These are phyloP conservation scores for Dorcus hopei DNA, from an alignment of 2,888 invertebrate genomes.

Conservation along the genomic window DNA sequence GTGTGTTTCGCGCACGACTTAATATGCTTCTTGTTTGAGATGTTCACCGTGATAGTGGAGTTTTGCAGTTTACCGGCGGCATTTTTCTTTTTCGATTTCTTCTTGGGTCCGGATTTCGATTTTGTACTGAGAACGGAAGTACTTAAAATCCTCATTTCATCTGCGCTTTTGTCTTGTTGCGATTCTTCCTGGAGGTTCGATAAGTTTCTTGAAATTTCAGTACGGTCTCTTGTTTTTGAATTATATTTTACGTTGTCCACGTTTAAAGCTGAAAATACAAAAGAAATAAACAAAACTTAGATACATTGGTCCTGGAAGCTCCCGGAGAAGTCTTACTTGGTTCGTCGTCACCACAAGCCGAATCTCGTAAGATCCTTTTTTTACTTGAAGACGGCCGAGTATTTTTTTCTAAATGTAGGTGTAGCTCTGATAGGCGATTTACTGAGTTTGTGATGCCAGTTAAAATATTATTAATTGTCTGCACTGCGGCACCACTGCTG, in stretches of 20 bases:
- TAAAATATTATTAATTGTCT: slow-evolving; percentile 44
- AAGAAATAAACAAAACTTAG: no score
- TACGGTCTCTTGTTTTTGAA: background rate
- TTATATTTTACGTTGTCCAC: background rate
- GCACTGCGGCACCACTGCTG: slow-evolving; percentile 40
- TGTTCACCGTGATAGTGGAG: slow-evolving; percentile 20
- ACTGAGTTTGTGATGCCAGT: slow-evolving; percentile 45
- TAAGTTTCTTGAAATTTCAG: background rate
- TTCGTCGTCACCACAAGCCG: slow-evolving; percentile 13
- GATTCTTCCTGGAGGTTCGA: background rate
- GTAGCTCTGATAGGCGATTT: slow-evolving; percentile 36
- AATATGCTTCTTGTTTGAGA: slow-evolving; percentile 18
- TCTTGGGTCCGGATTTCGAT: slow-evolving; percentile 9
- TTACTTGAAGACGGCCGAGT: slow-evolving; percentile 1
- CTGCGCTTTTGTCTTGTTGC: slow-evolving; percentile 1
- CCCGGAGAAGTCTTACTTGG: slow-evolving; percentile 2
- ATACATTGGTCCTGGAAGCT: no score
- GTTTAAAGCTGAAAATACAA: no score
- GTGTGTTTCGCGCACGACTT: slow-evolving; percentile 24
- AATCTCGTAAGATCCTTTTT: slow-evolving; percentile 7
- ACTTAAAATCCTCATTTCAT: slow-evolving; percentile 3
- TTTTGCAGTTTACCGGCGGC: slow-evolving; percentile 12
- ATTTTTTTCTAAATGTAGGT: slow-evolving; percentile 11
- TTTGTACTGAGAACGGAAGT: slow-evolving; percentile 17
- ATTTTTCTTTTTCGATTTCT: background rate